These are phyloP conservation scores for Hippoglossus stenolepis DNA, from an alignment of 2,113 vertebrate species.

Conservation along the genomic window DNA sequence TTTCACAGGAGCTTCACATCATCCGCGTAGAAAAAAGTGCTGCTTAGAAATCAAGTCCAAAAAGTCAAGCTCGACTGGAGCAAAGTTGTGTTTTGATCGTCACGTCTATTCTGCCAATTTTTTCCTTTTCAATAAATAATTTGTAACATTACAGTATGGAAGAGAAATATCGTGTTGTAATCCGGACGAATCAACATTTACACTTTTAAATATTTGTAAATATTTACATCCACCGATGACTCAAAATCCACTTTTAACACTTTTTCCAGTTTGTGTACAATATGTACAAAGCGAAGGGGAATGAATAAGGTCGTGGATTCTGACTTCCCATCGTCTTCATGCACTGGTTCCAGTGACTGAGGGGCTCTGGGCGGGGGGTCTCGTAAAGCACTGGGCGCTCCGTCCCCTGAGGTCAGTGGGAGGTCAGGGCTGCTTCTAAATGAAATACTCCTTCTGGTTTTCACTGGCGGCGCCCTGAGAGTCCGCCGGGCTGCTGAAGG, in stretches of 20 bases:
- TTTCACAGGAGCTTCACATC: slow-evolving; percentile 17
- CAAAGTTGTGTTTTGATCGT: slow-evolving; percentile 22
- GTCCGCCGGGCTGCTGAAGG: slow-evolving; percentile 87
- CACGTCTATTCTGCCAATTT: slow-evolving; percentile 10
- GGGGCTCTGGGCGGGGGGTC: slow-evolving; percentile 31
- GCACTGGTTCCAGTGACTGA: slow-evolving; percentile 5
- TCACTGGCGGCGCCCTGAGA: slow-evolving; percentile 83
- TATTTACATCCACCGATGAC: slow-evolving; percentile 53
- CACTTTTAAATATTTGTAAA: slow-evolving; percentile 34
- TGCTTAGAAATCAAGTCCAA: slow-evolving; percentile 44
- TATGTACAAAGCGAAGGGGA: slow-evolving; percentile 42
- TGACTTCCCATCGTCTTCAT: slow-evolving; percentile 30
- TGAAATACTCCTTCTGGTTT: slow-evolving; percentile 95
- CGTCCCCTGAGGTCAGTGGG: slow-evolving; percentile 19
- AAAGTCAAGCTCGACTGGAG: slow-evolving; percentile 34
- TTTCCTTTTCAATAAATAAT: slow-evolving; percentile 14
- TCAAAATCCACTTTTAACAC: slow-evolving; percentile 18
- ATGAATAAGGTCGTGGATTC: slow-evolving; percentile 2
- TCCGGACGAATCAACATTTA: slow-evolving; percentile 50
- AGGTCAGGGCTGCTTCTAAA: slow-evolving; percentile 79
- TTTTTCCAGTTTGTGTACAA: slow-evolving; percentile 28
- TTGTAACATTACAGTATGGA: slow-evolving; percentile 31
- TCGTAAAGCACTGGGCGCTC: slow-evolving; percentile 41
- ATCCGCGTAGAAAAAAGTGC: slow-evolving; percentile 44
- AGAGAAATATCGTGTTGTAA: slow-evolving; percentile 29